Evolutionary conservation across 2,113 vertebrate genomes (phyloP).

Genomic region (Saguinus midas): DNA sequence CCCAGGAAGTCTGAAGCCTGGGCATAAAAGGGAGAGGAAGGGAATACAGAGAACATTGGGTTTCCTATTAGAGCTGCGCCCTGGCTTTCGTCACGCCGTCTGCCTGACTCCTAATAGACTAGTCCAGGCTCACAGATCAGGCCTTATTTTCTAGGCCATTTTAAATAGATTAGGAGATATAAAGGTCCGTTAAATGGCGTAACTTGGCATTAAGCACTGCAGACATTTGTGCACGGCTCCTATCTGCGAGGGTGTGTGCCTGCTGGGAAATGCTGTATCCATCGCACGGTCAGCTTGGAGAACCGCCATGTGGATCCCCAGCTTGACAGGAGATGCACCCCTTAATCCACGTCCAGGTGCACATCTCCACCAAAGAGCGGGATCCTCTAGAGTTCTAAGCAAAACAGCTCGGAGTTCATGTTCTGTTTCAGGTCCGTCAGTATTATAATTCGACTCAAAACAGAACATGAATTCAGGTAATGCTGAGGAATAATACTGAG

Average conservation of each 20-base stretch:
- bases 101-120: background rate
- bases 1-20: background rate
- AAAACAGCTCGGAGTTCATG: background rate
- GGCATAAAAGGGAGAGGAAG: background rate
- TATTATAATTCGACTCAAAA: too few species aligned
- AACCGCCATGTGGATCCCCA: background rate
- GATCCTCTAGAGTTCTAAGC: too few species aligned
- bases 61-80: fast-evolving
- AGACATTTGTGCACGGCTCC: fast-evolving
- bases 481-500: too few species aligned
- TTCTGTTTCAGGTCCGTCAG: fast-evolving
- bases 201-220: fast-evolving
- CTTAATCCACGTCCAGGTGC: fast-evolving
- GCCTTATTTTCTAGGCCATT: background rate
- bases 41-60: fast-evolving
- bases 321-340: background rate
- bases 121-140: fast-evolving
- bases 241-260: background rate
- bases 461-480: too few species aligned
- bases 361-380: background rate
- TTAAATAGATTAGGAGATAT: background rate
- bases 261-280: background rate
- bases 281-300: background rate
- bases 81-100: background rate
- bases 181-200: fast-evolving